Evolutionary conservation across 2,888 invertebrate genomes (phyloP).

Genomic region (Sphaerophoria taeniata): DNA sequence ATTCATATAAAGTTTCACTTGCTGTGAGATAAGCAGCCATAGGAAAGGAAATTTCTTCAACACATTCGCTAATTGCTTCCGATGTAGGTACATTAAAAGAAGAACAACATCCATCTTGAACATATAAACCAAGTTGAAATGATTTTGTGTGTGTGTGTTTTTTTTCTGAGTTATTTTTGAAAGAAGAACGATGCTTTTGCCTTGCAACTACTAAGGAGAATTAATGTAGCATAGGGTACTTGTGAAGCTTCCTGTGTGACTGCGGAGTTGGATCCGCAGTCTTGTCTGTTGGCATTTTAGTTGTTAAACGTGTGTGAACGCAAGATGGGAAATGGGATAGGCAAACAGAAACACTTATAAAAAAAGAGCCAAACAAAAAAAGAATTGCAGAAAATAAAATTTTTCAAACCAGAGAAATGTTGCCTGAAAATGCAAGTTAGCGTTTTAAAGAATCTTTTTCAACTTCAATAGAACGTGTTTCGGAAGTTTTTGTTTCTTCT

Average conservation of each 20-base stretch:
- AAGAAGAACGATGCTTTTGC: not conserved
- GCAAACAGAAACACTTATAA: not conserved
- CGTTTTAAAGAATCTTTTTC: no score
- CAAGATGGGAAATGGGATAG: not conserved
- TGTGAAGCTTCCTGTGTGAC: conserved; percentile 21
- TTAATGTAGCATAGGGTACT: conserved; percentile 8
- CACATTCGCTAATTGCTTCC: conserved; percentile 69
- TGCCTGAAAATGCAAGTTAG: no score
- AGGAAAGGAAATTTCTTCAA: conserved; percentile 60
- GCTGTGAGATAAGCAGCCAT: conserved; percentile 29
- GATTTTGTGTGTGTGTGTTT: no score
- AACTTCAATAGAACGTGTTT: no score
- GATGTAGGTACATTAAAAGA: conserved; percentile 58
- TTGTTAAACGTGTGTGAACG: conserved; percentile 44
- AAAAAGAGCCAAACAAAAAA: no score
- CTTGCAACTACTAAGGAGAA: conserved; percentile 19
- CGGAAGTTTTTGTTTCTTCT: no score
- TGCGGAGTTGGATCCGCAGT: no score
- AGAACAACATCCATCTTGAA: conserved; percentile 48
- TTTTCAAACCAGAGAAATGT: no score
- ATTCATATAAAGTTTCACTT: conserved; percentile 15
- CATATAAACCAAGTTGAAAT: conserved; percentile 37
- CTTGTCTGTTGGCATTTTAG: conserved; percentile 40
- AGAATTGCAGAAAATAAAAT: no score
- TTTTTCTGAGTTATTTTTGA: conserved; percentile 14